phyloP scores from a whole-genome alignment of 2,113 vertebrate genomes.

The Pachycephala philippinensis region DNA sequence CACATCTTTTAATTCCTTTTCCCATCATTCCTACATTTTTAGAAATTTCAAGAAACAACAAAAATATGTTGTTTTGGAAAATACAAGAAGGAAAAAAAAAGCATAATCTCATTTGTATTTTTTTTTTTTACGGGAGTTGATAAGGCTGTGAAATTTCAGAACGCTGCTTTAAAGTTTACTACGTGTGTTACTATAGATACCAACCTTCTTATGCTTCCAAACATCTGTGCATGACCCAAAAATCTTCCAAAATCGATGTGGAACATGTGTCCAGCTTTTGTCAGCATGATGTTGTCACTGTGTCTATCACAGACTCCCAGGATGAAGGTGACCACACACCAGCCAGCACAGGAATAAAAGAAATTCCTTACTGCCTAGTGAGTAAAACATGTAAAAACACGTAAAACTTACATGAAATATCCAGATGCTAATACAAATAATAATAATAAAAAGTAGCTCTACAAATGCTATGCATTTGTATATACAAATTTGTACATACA shows the following conservation, averaged over 20 bases:
- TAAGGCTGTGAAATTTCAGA: background rate
- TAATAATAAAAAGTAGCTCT: background rate
- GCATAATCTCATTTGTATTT: background rate
- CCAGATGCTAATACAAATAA: background rate
- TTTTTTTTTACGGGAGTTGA: background rate
- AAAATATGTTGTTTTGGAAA: background rate
- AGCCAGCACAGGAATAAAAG: constrained; percentile 74
- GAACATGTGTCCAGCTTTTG: constrained; percentile 72
- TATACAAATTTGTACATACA: too few species aligned
- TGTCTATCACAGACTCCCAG: constrained; percentile 77
- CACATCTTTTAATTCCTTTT: background rate
- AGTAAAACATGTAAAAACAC: too few species aligned
- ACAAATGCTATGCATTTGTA: too few species aligned
- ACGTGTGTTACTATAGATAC: background rate
- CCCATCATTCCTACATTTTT: background rate
- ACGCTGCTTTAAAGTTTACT: background rate
- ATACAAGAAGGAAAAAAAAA: background rate
- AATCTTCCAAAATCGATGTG: constrained; percentile 78
- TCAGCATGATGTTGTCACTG: constrained; percentile 79
- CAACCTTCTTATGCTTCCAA: constrained; percentile 75
- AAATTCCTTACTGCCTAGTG: constrained; percentile 73
- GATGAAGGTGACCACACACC: constrained; percentile 78
- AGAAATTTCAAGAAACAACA: background rate
- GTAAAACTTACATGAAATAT: background rate
- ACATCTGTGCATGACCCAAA: constrained; percentile 76